Evolutionary conservation across 2,797 vertebrate genomes (phyloP).

Genomic region (Limosa lapponica): DNA sequence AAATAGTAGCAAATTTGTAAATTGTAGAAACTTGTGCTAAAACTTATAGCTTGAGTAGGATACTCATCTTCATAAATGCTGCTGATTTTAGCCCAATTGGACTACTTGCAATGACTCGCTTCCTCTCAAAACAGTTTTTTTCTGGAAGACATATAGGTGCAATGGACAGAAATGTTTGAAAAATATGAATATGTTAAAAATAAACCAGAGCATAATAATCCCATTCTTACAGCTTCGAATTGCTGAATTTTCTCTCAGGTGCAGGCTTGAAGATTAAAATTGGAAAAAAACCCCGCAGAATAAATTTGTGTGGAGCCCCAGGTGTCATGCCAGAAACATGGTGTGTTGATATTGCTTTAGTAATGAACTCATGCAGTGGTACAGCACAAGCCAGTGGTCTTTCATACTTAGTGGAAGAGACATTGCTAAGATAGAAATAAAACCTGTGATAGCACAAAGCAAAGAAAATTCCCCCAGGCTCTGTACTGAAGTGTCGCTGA

Average conservation of each 20-base stretch:
- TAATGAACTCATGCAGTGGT: background rate
- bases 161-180: background rate
- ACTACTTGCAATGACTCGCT: background rate
- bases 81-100: background rate
- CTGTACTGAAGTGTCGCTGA: background rate
- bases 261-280: background rate
- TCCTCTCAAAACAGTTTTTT: background rate
- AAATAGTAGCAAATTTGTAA: background rate
- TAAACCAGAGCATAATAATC: background rate
- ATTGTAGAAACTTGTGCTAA: background rate
- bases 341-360: background rate
- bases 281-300: background rate
- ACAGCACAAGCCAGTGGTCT: background rate
- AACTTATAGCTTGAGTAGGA: background rate
- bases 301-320: background rate
- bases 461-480: background rate
- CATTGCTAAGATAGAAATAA: background rate
- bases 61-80: background rate
- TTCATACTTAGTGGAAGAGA: background rate
- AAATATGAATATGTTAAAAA: background rate
- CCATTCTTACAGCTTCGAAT: background rate
- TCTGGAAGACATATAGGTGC: background rate
- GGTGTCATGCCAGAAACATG: background rate
- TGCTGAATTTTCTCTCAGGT: background rate
- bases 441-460: background rate